These are phyloP conservation scores for Meganola albula DNA, from an alignment of 2,888 invertebrate genomes.

Conservation along the genomic window DNA sequence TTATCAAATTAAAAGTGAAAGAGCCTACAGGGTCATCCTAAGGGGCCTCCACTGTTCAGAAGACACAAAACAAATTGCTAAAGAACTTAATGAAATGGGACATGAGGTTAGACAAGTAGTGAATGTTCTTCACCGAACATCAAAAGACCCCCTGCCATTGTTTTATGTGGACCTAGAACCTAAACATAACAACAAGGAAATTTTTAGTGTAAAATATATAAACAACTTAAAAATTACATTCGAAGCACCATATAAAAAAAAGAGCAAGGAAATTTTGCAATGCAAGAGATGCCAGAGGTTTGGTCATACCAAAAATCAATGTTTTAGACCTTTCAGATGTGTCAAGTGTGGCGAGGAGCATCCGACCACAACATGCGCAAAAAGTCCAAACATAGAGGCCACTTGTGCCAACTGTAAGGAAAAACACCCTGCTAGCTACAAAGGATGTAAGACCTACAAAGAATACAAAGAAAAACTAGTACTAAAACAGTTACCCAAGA, in stretches of 20 bases:
- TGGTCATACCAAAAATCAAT: neutral
- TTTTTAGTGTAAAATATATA: neutral
- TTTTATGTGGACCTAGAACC: neutral
- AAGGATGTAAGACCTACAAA: neutral
- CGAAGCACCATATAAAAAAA: neutral
- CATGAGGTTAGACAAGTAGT: neutral
- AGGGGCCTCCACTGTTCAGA: no score
- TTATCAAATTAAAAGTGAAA: no score
- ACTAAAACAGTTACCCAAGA: no score
- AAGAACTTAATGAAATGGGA: neutral
- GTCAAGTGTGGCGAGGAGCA: neutral
- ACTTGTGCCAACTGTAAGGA: neutral
- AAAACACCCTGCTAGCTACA: neutral
- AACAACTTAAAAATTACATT: neutral
- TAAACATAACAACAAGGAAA: neutral
- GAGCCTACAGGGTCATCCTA: no score
- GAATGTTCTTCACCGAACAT: neutral
- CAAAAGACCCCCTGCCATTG: neutral
- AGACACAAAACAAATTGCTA: no score
- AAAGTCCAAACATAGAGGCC: neutral
- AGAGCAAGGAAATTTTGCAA: neutral
- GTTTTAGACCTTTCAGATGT: neutral
- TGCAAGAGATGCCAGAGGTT: neutral
- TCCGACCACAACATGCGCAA: neutral
- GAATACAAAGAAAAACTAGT: no score